phyloP scores from a whole-genome alignment of 2,113 vertebrate species.

The Lepisosteus oculatus region DNA sequence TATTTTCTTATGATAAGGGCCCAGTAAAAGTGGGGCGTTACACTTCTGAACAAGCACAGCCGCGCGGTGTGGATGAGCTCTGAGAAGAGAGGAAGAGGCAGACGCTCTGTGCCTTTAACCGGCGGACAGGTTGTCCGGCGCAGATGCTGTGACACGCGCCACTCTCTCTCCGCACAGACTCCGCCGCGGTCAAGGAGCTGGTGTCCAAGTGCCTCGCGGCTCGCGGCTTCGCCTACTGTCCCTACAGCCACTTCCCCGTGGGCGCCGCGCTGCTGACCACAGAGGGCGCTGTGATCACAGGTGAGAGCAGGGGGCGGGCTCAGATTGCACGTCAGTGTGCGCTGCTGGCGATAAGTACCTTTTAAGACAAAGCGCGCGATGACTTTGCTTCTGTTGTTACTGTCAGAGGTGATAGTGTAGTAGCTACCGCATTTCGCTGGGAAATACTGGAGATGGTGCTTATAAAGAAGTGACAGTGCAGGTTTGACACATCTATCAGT shows the following conservation, averaged over 20 bases:
- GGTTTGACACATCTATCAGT: too few relatives aligned
- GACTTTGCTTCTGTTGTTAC: too few relatives aligned
- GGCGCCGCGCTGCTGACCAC: conserved; percentile 80
- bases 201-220: conserved; percentile 71
- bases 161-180: conserved; percentile 23
- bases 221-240: conserved; percentile 79
- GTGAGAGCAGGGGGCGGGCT: conserved; percentile 50
- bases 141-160: too few relatives aligned
- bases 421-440: neutral
- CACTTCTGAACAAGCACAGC: too few relatives aligned
- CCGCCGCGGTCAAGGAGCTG: conserved; percentile 56
- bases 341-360: too few relatives aligned
- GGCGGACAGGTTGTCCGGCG: too few relatives aligned
- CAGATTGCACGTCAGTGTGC: neutral
- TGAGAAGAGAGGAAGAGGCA: too few relatives aligned
- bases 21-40: too few relatives aligned
- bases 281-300: conserved; percentile 78
- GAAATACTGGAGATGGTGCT: too few relatives aligned
- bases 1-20: too few relatives aligned
- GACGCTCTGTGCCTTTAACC: too few relatives aligned
- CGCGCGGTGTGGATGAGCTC: too few relatives aligned
- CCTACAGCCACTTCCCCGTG: conserved; percentile 85
- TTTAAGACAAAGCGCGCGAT: neutral
- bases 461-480: neutral
- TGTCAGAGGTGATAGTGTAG: neutral